Conservation (phyloP, 2,797 vertebrate genomes). For the Myotis planiceps region DNA sequence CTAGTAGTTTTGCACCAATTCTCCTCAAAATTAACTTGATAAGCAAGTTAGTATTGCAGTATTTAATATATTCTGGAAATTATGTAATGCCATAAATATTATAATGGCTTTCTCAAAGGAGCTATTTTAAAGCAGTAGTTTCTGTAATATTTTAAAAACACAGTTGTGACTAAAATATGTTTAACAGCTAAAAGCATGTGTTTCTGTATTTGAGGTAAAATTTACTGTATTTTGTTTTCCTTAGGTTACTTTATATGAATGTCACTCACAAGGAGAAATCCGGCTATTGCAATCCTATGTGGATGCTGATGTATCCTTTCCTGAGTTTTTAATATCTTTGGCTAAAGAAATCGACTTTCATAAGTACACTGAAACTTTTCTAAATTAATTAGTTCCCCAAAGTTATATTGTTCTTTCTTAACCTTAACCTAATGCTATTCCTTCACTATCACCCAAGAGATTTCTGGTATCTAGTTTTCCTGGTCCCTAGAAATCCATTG, state of each 20-base stretch:
- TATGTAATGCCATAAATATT: not conserved
- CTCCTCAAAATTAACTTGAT: not conserved
- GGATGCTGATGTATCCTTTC: conserved; percentile 98
- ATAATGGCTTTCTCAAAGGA: conserved; percentile 35
- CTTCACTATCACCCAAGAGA: not conserved
- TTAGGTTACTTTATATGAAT: conserved; percentile 98
- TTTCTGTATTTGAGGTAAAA: conserved; percentile 27
- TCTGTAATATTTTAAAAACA: not conserved
- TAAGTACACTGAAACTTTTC: conserved; percentile 23
- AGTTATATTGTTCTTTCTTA: not conserved
- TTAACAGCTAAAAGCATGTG: not conserved
- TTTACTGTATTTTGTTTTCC: conserved; percentile 40
- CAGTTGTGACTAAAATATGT: not conserved
- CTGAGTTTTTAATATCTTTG: conserved; percentile 33
- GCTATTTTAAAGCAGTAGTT: not conserved
- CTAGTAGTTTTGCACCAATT: not conserved
- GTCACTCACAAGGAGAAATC: conserved; percentile 98
- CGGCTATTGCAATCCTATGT: conserved; percentile 97
- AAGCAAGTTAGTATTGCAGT: not conserved
- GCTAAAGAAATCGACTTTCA: conserved; percentile 15
- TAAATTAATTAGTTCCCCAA: conserved; percentile 30
- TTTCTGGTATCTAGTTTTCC: not conserved
- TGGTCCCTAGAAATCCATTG: not conserved
- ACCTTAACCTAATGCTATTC: not conserved
- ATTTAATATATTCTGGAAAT: conserved; percentile 15